Evolutionary conservation across 2,797 vertebrate genomes (phyloP).

Genomic region (Ciconia nigra): DNA sequence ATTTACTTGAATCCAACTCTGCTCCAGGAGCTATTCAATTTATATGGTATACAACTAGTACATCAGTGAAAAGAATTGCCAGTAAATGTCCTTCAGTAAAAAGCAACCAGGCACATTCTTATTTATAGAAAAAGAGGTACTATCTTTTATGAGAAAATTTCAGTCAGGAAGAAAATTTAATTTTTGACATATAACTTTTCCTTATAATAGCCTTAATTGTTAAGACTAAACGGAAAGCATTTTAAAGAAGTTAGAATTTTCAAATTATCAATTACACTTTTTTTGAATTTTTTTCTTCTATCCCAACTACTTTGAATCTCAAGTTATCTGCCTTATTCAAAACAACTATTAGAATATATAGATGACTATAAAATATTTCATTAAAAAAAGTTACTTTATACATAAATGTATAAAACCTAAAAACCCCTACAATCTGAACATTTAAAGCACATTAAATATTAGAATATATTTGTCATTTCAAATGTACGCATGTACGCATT

Average conservation of each 20-base stretch:
- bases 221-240: neutral
- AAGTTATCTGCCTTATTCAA: neutral
- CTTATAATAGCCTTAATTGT: neutral
- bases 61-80: neutral
- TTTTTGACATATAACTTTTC: neutral
- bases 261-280: neutral
- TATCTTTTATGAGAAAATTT: neutral
- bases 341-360: neutral
- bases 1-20: neutral
- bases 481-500: rapidly evolving
- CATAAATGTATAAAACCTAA: neutral
- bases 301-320: neutral
- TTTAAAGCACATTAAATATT: neutral
- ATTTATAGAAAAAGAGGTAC: neutral
- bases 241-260: neutral
- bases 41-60: neutral
- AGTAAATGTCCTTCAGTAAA: neutral
- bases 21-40: neutral
- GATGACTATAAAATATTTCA: neutral
- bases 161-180: neutral
- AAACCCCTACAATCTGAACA: neutral
- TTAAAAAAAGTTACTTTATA: neutral
- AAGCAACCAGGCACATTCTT: neutral
- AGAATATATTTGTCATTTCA: neutral
- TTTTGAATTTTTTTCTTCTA: neutral